Percentiles rank a stretch among this genome's conserved stretches.
phyloP scores from a whole-genome alignment of 2,888 invertebrate species.

The Diabrotica balteata region DNA sequence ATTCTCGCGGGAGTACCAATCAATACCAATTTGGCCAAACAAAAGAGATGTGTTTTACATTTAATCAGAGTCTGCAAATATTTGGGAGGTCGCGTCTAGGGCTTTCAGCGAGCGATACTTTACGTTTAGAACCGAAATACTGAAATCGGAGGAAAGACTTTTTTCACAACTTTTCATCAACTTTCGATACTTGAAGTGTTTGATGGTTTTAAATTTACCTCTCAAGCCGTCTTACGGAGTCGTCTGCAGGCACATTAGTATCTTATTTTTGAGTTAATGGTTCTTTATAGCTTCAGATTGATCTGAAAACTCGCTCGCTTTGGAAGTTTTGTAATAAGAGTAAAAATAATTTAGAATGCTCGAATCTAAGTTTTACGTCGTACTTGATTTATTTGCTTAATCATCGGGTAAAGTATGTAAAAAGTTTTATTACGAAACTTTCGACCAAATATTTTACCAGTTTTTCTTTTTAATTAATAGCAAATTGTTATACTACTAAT shows the following conservation, averaged over 20 bases:
- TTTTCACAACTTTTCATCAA: slow-evolving; percentile 20
- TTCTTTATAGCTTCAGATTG: slow-evolving; percentile 17
- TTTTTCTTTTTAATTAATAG: too few species aligned
- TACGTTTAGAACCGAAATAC: neutral
- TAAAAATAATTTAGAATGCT: neutral
- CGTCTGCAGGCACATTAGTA: slow-evolving; percentile 20
- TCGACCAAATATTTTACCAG: too few species aligned
- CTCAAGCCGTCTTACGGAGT: slow-evolving; percentile 3
- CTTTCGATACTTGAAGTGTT: slow-evolving; percentile 20
- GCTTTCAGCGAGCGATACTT: slow-evolving; percentile 16
- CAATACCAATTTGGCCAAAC: slow-evolving; percentile 27
- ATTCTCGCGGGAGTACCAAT: slow-evolving; percentile 14
- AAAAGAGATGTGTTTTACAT: slow-evolving; percentile 30
- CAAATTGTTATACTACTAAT: too few species aligned
- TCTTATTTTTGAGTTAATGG: slow-evolving; percentile 21
- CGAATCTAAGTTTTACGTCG: neutral
- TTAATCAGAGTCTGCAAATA: slow-evolving; percentile 29
- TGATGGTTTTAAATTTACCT: slow-evolving; percentile 25
- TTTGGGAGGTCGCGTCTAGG: slow-evolving; percentile 21
- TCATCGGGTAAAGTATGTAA: too few species aligned
- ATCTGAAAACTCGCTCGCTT: neutral
- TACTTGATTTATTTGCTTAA: too few species aligned
- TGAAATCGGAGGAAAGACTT: slow-evolving; percentile 13
- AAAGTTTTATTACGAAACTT: too few species aligned
- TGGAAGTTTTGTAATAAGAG: neutral